These are phyloP conservation scores for Chalcis sispes DNA, from an alignment of 2,888 invertebrate genomes.

Conservation along the genomic window DNA sequence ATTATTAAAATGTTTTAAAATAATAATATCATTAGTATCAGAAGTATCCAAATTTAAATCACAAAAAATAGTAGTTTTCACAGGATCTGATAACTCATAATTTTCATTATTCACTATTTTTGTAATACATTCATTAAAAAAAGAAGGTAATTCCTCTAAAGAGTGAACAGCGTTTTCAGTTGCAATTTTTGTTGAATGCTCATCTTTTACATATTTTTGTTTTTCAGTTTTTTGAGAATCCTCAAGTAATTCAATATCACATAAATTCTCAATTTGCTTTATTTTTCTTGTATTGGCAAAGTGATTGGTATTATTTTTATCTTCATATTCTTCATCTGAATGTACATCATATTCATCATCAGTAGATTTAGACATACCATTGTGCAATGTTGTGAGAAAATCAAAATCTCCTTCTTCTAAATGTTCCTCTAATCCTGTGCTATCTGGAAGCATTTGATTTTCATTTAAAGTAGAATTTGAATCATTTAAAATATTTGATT, in stretches of 20 bases:
- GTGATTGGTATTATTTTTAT: background rate
- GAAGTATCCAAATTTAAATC: too few relatives aligned
- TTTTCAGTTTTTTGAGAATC: background rate
- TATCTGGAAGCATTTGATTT: constrained; percentile 37
- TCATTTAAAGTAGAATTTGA: background rate
- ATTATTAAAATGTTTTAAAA: background rate
- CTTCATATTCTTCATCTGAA: background rate
- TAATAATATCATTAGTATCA: background rate
- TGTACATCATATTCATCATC: constrained; percentile 19
- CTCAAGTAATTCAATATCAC: background rate
- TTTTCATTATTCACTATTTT: constrained; percentile 1
- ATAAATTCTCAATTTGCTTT: background rate
- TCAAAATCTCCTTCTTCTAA: constrained; percentile 52
- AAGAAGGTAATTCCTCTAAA: constrained; percentile 23
- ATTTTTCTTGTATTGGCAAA: background rate
- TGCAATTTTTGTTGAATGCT: background rate
- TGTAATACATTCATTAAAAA: constrained; percentile 31
- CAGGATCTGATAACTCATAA: too few relatives aligned
- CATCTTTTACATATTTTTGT: background rate
- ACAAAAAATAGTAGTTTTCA: too few relatives aligned
- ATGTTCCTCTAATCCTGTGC: constrained; percentile 9
- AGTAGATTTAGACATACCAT: background rate
- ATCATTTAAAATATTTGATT: background rate
- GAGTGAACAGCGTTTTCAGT: constrained; percentile 1
- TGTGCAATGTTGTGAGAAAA: constrained; percentile 32